Percentiles rank a stretch among this genome's conserved stretches.
Evolutionary conservation across 2,113 vertebrate species (phyloP).

Genomic region (Lutjanus erythropterus): DNA sequence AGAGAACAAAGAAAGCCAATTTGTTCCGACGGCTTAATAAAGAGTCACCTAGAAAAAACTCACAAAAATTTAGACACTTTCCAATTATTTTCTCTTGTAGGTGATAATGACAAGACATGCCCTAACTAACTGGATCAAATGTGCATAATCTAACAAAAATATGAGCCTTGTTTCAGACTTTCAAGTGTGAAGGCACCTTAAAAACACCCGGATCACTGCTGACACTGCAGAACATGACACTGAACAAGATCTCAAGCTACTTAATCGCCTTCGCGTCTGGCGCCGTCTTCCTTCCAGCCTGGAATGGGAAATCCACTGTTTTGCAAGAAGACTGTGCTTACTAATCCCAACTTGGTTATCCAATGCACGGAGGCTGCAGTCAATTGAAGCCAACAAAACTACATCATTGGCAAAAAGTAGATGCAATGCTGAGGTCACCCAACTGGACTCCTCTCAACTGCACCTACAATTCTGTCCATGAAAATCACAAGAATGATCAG

Average conservation of each 20-base stretch:
- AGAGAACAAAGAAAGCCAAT: too few species aligned
- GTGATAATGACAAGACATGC: too few species aligned
- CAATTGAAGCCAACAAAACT: background rate
- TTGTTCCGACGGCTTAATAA: too few species aligned
- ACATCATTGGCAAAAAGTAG: background rate
- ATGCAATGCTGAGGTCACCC: background rate
- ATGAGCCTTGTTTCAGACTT: too few species aligned
- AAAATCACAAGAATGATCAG: background rate
- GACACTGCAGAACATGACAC: background rate
- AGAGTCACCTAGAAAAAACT: too few species aligned
- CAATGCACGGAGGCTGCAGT: background rate
- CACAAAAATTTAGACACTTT: too few species aligned
- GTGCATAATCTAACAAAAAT: too few species aligned
- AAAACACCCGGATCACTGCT: slow-evolving; percentile 1
- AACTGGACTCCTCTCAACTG: slow-evolving; percentile 1
- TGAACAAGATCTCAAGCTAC: background rate
- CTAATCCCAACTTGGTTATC: background rate
- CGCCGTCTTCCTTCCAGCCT: background rate
- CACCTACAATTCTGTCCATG: background rate
- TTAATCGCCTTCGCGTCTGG: background rate
- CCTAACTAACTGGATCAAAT: too few species aligned
- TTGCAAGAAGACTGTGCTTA: background rate
- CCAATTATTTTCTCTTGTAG: too few species aligned
- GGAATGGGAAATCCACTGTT: background rate
- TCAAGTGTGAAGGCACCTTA: too few species aligned